Percentiles rank a stretch among this genome's conserved stretches.
Evolutionary conservation across 2,797 vertebrate genomes (phyloP).

Genomic region (Myripristis murdjan): DNA sequence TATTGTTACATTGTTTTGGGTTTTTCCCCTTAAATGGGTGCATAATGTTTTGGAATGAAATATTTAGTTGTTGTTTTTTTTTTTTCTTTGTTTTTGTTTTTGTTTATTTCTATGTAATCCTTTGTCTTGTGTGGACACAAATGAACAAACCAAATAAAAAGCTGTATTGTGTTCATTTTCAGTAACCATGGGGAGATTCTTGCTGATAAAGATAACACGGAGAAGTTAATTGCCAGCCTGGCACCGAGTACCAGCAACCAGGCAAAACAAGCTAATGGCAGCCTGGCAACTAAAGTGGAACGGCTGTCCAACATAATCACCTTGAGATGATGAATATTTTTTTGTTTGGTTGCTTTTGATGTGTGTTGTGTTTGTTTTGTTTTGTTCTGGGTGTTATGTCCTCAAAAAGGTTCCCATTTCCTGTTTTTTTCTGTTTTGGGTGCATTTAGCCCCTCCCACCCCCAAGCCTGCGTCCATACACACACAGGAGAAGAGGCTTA

Average conservation of each 20-base stretch:
- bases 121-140: background rate
- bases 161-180: background rate
- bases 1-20: too few species aligned
- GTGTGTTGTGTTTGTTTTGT: background rate
- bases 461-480: conserved; percentile 45
- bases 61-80: too few species aligned
- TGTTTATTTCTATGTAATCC: too few species aligned
- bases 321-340: conserved; percentile 26
- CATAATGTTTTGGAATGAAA: too few species aligned
- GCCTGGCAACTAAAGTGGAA: background rate
- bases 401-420: conserved; percentile 11
- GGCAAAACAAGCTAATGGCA: background rate
- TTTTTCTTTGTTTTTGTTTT: too few species aligned
- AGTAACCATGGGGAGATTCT: background rate
- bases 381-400: conserved; percentile 30
- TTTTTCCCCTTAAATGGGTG: too few species aligned
- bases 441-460: conserved; percentile 41
- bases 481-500: conserved; percentile 60
- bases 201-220: background rate
- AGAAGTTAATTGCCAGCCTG: background rate
- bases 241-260: background rate
- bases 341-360: too few species aligned
- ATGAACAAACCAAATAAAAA: background rate
- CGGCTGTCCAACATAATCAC: conserved; percentile 19
- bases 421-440: conserved; percentile 7